Evolutionary conservation across 2,888 invertebrate species (phyloP).

Genomic region (Drosophila lutescens): DNA sequence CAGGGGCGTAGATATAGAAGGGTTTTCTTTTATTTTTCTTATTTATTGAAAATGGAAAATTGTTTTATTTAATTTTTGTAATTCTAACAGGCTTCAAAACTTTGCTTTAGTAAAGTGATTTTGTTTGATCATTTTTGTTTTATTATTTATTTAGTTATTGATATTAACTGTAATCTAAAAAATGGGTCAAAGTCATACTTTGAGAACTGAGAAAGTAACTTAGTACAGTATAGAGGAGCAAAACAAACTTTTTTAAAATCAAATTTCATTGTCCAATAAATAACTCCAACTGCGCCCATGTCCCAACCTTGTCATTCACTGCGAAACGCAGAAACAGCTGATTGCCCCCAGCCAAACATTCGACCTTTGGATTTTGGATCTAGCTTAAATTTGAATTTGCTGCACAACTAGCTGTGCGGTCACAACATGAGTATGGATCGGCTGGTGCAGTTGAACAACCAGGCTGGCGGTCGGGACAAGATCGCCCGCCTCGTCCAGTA

Average conservation of each 20-base stretch:
- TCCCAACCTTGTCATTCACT: conserved; percentile 2
- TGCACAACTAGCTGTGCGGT: conserved; percentile 1
- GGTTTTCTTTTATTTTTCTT: no score
- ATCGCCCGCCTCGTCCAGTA: conserved; percentile 91
- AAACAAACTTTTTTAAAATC: no score
- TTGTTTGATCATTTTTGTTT: no score
- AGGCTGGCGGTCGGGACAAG: conserved; percentile 83
- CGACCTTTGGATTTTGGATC: conserved; percentile 42
- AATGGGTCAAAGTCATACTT: no score
- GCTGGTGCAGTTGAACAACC: conserved; percentile 81
- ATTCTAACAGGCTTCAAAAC: no score
- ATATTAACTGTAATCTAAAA: no score
- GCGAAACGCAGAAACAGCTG: conserved; percentile 9
- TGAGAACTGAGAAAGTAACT: no score
- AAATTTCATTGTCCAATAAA: not conserved
- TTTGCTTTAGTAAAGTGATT: no score
- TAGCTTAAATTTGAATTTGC: conserved; percentile 39
- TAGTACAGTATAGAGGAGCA: no score
- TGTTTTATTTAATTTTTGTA: not conserved
- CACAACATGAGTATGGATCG: conserved; percentile 78
- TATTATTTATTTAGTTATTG: no score
- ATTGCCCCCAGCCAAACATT: conserved; percentile 1
- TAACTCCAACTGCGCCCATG: not conserved
- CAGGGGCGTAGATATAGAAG: not conserved
- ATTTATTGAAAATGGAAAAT: no score